Evolutionary conservation across 2,888 invertebrate species (phyloP), one percentile per base, ranked within the genome.

Genomic region (Drosophila mimica): DNA sequence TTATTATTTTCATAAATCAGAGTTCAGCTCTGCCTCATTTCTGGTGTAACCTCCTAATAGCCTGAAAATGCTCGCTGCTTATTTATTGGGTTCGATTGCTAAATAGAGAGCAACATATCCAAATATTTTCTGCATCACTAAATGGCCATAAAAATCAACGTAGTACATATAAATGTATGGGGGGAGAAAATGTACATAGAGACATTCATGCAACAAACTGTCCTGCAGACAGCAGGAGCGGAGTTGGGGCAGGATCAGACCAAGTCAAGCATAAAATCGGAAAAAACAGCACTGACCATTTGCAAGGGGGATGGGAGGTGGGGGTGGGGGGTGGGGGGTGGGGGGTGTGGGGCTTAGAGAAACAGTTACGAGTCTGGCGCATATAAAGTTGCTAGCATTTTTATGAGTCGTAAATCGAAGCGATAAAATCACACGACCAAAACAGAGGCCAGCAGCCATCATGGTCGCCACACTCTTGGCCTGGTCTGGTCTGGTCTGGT

Each of bases 331-430:
- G 40, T 34, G 33, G 6, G 5, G 6, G 3, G 34, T 13, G 58
- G 49, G 13, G 38, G 38, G 51, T 20, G 20, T 0, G 56, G 30
- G 56, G 38, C 25, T 46, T 46, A 11, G 11, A 40, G 33, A 59
- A 67, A 34, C 72, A 48, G 67, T 60, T 54, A 30, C 52, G 60
- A 46, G 25, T 15, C 46, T 46, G 73, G 67, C 53, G 60, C 64
- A 64, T 64, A 72, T 60, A 88, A 74, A 73, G 87, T 90, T 74
- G 74, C 85, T 78, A 89, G 89, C 75, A 88, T 84, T 87, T 87
- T 87, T 89, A 87, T 91, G 90, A 88, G 89, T 89, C 91, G 90
- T 90, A 88, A 91, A 88, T 88, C 91, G 91, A 90, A 91, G 83
- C 88, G 88, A 88, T 88, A 88, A 88, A 88, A 88, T 88, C 88